Base-by-base conservation (phyloP, 2,797 vertebrate species). In the Argyrosomus regius region DNA sequence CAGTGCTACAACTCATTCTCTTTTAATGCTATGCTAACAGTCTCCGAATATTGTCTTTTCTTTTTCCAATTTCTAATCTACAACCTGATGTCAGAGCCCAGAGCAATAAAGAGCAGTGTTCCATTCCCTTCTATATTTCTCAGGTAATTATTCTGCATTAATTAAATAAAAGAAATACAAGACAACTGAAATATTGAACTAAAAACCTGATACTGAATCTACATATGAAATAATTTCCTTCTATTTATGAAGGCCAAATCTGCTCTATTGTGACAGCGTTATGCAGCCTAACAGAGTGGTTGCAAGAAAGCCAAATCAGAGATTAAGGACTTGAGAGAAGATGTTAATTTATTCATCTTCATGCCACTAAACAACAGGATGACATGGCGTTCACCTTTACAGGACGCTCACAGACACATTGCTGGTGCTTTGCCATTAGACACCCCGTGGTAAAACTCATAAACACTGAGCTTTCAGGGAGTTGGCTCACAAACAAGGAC, bases 401-500 rank as follows among this genome's bases (percentile, higher is more conserved):
- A 95, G 92, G 92, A 94, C 89, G 73, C 78, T 74, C 72, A 53
- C 75, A 85, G 81, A 81, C 81, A 78, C 69, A 82, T 80, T 75
- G 56, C 60, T 77, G 53, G 22, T 49, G 80, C 88, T 77, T 59
- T 75, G 82, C 86, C 91, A 93, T 93, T 93, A 92, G 82, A 93
- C 88, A 84, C 83, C 78, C 82, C 20, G 86, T 80, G 89, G 87
- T 90, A 90, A 87, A 92, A 89, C 92, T 93, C 91, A 92, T 93
- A 94, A 95, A 95, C 91, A 93, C 81, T 50, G 64, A 85, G 88
- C 92, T 93, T 90, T 95, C 92, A 90, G 90, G 87, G 88, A 93
- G 91, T 84, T 90, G 92, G 90, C 91, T 92, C 86, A 82, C 92
- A 95, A 95, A 95, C 94, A 95, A 94, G 92, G 93, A 94, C 95